Evolutionary conservation across 2,113 vertebrate species (phyloP).

Genomic region (Percopsis transmontana): DNA sequence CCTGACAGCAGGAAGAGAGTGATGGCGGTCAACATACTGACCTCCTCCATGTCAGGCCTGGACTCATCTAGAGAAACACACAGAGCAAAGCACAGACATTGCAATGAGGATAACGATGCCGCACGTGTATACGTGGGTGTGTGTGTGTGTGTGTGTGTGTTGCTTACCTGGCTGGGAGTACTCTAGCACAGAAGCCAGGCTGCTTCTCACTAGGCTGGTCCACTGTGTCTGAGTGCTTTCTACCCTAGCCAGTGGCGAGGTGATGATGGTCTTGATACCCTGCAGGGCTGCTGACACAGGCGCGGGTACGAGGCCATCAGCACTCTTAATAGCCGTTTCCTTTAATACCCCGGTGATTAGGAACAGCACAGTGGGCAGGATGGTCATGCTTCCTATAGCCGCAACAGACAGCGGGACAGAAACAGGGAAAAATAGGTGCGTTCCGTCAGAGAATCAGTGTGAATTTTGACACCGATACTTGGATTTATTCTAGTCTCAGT

Average conservation of each 20-base stretch:
- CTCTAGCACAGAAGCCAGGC: conserved; percentile 91
- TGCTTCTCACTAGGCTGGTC: conserved; percentile 93
- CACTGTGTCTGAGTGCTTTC: conserved; percentile 89
- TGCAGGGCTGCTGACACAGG: conserved; percentile 93
- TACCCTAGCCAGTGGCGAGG: conserved; percentile 82
- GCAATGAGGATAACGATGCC: too few relatives aligned
- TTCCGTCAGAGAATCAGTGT: too few relatives aligned
- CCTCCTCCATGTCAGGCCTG: conserved; percentile 85
- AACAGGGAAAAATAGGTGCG: background rate
- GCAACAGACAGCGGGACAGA: conserved; percentile 17
- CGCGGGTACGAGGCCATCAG: conserved; percentile 83
- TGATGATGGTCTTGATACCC: conserved; percentile 93
- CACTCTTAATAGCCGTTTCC: conserved; percentile 89
- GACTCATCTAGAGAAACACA: conserved; percentile 79
- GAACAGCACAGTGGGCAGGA: conserved; percentile 94
- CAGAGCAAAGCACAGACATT: background rate
- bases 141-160: background rate
- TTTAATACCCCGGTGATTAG: conserved; percentile 92
- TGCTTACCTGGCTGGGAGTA: conserved; percentile 87
- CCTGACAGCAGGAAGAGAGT: conserved; percentile 93
- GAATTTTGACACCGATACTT: too few relatives aligned
- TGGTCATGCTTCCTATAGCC: conserved; percentile 89
- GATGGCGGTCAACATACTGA: conserved; percentile 93
- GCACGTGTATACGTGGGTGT: background rate
- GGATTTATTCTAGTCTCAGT: too few relatives aligned